Evolutionary conservation across 2,888 invertebrate genomes (phyloP).

Genomic region (Gymnoscelis rufifasciata): DNA sequence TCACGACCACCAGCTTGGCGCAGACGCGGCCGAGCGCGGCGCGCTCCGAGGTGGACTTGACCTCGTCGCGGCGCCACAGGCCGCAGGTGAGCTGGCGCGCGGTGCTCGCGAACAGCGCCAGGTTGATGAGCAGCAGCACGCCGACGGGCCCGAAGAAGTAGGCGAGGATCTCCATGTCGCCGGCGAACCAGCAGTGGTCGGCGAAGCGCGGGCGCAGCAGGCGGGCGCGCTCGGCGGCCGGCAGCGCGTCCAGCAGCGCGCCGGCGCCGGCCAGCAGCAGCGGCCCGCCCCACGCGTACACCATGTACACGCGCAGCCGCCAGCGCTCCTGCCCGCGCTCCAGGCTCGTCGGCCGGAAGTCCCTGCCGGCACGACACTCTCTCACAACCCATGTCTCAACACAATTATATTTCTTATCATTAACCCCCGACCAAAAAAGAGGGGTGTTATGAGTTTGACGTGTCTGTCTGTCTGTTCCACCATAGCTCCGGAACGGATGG

Average conservation of each 20-base stretch:
- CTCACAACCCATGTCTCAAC: too few species aligned
- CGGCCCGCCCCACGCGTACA: conserved; percentile 93
- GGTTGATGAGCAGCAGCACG: conserved; percentile 86
- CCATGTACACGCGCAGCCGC: conserved; percentile 87
- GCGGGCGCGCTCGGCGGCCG: conserved; percentile 72
- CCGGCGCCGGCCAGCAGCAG: conserved; percentile 86
- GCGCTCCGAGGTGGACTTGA: conserved; percentile 85
- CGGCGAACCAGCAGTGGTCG: conserved; percentile 90
- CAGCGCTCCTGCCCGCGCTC: conserved; percentile 91
- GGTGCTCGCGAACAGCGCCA: conserved; percentile 88
- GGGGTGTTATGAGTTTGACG: too few species aligned
- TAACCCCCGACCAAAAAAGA: too few species aligned
- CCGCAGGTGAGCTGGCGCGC: conserved; percentile 92
- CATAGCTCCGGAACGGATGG: too few species aligned
- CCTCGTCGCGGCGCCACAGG: conserved; percentile 91
- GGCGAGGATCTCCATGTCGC: conserved; percentile 88
- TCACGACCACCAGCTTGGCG: conserved; percentile 87
- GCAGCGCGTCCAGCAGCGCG: conserved; percentile 84
- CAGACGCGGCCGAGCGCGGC: conserved; percentile 91
- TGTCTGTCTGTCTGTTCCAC: too few species aligned
- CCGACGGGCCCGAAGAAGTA: conserved; percentile 93
- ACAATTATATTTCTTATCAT: too few species aligned
- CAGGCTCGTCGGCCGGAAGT: conserved; percentile 89
- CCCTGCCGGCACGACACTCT: conserved; percentile 67
- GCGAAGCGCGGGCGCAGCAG: conserved; percentile 89